Base-by-base conservation (phyloP, 2,888 invertebrate genomes). In the Eristalis intricaria region DNA sequence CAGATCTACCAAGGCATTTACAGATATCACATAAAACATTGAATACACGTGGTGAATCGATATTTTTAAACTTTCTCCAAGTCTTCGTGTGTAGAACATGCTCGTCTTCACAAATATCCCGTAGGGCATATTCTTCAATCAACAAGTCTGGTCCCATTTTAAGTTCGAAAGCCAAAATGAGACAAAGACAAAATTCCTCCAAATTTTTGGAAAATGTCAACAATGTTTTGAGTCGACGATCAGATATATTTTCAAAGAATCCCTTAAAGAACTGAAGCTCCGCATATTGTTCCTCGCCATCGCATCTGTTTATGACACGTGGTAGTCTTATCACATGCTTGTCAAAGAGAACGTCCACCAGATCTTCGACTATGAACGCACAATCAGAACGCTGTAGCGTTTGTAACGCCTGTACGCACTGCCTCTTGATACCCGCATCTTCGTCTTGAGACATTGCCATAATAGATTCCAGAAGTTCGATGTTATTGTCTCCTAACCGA, bases 391-490 rank as follows among this genome's bases (percentile, higher is more conserved):
- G 76, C 90, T 91, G 29, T 92, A 93, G 89, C 95, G 94, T 89
- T 90, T 92, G 23, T 91, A 91, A 5, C 93, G 90, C 84, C 90
- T 91, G 68, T 23, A 90, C 91, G 88, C 95, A 94, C 69, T 91
- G 90, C 4, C 90, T 87, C 15, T 94, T 90, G 15, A 97, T 95
- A 0, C 91, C 90, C 84, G 94, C 93, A 10, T 95, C 94, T 22
- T 94, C 94, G 92, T 97, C 97, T 91, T 96, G 95, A 0, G 95
- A 94, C 35, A 97, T 92, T 0, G 95, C 94, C 86, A 97, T 94
- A 8, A 96, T 92, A 40, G 95, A 94, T 91, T 97, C 96, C 3
- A 97, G 92, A 8, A 96, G 93, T 85, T 94, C 92, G n/a, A 94
- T 93, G 65, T 95, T 93, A 69, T 95, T 95, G 0, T 94, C 92